Percentiles rank a stretch among this genome's conserved stretches.
Conservation (phyloP, 2,888 invertebrate species). For the Cybosia mesomella region DNA sequence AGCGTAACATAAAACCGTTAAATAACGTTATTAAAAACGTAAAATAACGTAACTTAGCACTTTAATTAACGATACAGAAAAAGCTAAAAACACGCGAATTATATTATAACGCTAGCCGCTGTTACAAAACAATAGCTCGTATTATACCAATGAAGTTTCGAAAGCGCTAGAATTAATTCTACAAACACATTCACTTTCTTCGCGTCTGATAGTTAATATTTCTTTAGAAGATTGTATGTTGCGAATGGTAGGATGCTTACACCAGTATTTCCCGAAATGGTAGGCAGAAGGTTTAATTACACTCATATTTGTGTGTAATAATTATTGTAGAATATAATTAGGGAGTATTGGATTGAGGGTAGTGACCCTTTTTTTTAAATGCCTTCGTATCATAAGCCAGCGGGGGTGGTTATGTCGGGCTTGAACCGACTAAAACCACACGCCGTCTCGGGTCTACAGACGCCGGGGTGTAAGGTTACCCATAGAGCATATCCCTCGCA, state of each 20-base stretch:
- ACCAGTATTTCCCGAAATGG: neutral
- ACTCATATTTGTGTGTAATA: too few species aligned
- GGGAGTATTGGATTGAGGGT: too few species aligned
- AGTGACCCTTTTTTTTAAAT: too few species aligned
- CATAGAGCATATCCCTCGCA: too few species aligned
- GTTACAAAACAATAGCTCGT: slow-evolving; percentile 44
- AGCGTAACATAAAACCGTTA: too few species aligned
- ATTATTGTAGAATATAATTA: too few species aligned
- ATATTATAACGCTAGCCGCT: slow-evolving; percentile 12
- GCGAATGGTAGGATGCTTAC: neutral
- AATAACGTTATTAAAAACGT: neutral
- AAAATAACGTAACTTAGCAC: neutral
- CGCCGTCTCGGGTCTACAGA: too few species aligned
- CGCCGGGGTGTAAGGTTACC: too few species aligned
- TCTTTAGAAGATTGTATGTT: slow-evolving; percentile 6
- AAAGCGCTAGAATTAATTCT: slow-evolving; percentile 49
- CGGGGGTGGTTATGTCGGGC: too few species aligned
- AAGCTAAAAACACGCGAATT: neutral
- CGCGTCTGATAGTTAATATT: slow-evolving; percentile 4
- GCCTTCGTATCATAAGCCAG: too few species aligned
- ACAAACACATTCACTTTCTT: slow-evolving; percentile 48
- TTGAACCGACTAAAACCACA: too few species aligned
- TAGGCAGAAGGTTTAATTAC: too few species aligned
- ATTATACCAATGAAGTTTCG: slow-evolving; percentile 42
- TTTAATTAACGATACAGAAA: slow-evolving; percentile 3